Base-by-base conservation (phyloP, 2,113 vertebrate genomes). In the Cyanistes caeruleus region DNA sequence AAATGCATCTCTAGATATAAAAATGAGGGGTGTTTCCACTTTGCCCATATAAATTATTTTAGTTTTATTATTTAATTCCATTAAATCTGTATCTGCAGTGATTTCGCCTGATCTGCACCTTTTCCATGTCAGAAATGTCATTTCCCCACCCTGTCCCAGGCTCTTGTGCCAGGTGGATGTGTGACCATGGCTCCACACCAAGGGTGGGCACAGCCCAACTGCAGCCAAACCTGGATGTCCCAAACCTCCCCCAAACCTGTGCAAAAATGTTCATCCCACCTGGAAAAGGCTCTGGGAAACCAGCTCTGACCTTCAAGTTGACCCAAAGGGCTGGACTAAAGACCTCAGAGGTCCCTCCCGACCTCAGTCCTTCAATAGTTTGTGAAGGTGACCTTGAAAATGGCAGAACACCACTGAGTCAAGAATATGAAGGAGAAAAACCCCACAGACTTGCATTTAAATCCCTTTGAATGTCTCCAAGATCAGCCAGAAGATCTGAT, bases 151-250 rank as follows among this genome's bases (percentile, higher is more conserved):
- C 58, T 64, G 13, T 7, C 55, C 33, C 59, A 55, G 51, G 25
- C 27, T 65, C 22, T 11, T 3, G 10, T 15, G 31, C 31, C 27
- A 0, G 9, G 5, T 6, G 30, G 55, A 25, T 43, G 30, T 0
- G 1, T 63, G 74, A 31, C 53, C 4, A 0, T 6, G 5, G 37
- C 10, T 86, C 48, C 15, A 23, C 7, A 2, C 20, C 44, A 7
- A 33, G 25, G 20, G 13, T 48, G 65, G 44, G 51, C 4, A 10
- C 52, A 39, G 11, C 24, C 24, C 70, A 65, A 30, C 49, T 59
- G 55, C 49, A 64, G 80, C 84, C 30, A 27, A 49, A 28, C 16
- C n/a, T 37, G 2, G 0, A 1, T 51, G 9, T 64, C 44, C 76
- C 44, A 75, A 35, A 64, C 39, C 7, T 86, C 33, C 41, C 30